Evolutionary conservation across 1,140 invertebrate species (phyloP).

Genomic region (Euwallacea similis): DNA sequence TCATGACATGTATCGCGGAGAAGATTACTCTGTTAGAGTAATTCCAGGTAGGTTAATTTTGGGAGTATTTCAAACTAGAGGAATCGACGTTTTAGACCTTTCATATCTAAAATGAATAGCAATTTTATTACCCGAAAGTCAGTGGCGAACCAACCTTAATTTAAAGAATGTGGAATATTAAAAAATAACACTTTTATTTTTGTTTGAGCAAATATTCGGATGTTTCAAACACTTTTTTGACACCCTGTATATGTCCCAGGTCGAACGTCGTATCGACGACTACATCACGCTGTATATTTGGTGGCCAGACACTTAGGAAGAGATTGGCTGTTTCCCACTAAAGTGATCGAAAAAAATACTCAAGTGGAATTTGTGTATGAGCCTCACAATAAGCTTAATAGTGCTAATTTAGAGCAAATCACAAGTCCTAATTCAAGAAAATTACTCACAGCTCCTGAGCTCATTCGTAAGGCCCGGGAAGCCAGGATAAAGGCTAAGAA

Average conservation of each 20-base stretch:
- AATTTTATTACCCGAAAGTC: too few relatives aligned
- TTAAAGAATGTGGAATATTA: neutral
- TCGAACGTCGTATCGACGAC: constrained; percentile 35
- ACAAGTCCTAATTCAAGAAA: neutral
- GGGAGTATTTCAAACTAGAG: neutral
- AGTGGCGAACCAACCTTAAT: too few relatives aligned
- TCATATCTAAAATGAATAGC: too few relatives aligned
- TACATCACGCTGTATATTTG: constrained; percentile 48
- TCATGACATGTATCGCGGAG: constrained; percentile 49
- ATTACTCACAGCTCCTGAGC: neutral
- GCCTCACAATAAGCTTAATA: neutral
- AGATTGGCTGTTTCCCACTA: constrained; percentile 47
- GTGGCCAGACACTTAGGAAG: constrained; percentile 45
- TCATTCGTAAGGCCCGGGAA: constrained; percentile 6
- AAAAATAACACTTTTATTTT: neutral
- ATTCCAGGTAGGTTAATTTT: constrained; percentile 29
- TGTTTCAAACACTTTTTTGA: neutral
- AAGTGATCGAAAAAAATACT: constrained; percentile 42
- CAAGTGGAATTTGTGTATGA: constrained; percentile 45
- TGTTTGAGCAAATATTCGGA: too few relatives aligned
- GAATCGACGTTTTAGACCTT: too few relatives aligned
- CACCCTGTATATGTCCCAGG: constrained; percentile 14
- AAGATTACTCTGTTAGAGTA: constrained; percentile 49
- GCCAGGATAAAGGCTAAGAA: neutral
- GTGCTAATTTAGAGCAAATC: neutral